Evolutionary conservation across 2,888 invertebrate genomes (phyloP).

Genomic region (Sturmia bella): DNA sequence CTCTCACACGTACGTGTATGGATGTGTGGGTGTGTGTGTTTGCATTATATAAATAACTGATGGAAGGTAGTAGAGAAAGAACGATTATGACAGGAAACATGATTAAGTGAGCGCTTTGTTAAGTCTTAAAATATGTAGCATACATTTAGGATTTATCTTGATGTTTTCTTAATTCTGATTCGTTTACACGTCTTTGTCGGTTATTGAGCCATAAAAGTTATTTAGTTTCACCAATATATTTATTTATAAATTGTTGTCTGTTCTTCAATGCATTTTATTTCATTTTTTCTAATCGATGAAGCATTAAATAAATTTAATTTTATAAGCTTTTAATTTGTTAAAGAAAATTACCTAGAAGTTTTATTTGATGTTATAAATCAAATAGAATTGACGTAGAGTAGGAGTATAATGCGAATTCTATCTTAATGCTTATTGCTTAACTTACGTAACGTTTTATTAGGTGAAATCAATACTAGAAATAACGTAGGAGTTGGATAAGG

Average conservation of each 20-base stretch:
- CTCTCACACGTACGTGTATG: background rate
- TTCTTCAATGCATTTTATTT: background rate
- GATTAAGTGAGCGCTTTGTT: background rate
- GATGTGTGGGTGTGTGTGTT: background rate
- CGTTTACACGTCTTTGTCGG: background rate
- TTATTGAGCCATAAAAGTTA: constrained; percentile 6
- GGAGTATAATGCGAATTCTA: no score
- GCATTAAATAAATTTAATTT: constrained; percentile 30
- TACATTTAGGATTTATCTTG: constrained; percentile 27
- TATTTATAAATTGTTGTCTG: background rate
- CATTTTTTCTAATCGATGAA: constrained; percentile 28
- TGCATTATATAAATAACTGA: background rate
- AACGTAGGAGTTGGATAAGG: no score
- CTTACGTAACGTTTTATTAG: no score
- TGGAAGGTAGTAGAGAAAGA: constrained; percentile 1
- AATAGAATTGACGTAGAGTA: no score
- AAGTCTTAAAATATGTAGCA: background rate
- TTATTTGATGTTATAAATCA: background rate
- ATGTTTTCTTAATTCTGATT: constrained; percentile 1
- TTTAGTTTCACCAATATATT: background rate
- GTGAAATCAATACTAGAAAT: no score
- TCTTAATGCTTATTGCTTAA: no score
- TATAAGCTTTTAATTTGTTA: constrained; percentile 29
- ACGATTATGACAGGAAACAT: background rate
- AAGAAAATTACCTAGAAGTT: constrained; percentile 14